Evolutionary conservation across 1,140 invertebrate species (phyloP), one percentile per base, ranked within the genome.

Genomic region (Epicauta chinensis): DNA sequence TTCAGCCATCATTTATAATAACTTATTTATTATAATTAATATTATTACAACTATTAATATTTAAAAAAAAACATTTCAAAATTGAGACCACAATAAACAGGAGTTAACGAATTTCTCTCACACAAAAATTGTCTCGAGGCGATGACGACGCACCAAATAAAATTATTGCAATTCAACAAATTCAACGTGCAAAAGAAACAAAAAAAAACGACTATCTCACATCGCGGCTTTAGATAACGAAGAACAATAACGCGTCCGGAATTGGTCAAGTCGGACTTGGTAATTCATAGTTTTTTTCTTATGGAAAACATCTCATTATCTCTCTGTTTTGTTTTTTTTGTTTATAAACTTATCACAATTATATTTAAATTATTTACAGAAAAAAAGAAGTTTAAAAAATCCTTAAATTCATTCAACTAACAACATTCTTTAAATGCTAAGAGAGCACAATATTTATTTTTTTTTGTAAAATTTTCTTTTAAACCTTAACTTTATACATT

Each of bases 301-400:
- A 23, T 23, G 4, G 4, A 23, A 3, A 23, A 23, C 23, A 23
- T 23, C 23, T 23, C 23, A n/a, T n/a, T n/a, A n/a, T 23, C 17
- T 2, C 23, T 23, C 23, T n/a, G n/a, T n/a, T n/a, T n/a, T n/a
- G 23, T 7, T 23, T 7, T 23, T 23, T 23, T 3, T 23, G 4
- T 37, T 51, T 48, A 50, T 53, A 51, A 56, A 54, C 59, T 63
- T 63, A 63, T 63, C 61, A 63, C 61, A 63, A 60, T 60, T 56
- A 61, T 58, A 42, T 58, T 23, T 23, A 23, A 23, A 23, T 23
- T 23, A 23, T 23, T 23, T 23, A 23, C 23, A 23, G 7, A 42
- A 47, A 39, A 36, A 55, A 39, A 36, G 41, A 32, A 30, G 17
- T 40, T 48, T 47, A 44, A 53, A 43, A 48, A 45, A 47, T 42